A percentile compares a stretch with the other conserved stretches of the same genome.
Evolutionary conservation across 53 echinoderm and acorn worm genomes (phyloP).

Genomic region (Pentamera pediparva): DNA sequence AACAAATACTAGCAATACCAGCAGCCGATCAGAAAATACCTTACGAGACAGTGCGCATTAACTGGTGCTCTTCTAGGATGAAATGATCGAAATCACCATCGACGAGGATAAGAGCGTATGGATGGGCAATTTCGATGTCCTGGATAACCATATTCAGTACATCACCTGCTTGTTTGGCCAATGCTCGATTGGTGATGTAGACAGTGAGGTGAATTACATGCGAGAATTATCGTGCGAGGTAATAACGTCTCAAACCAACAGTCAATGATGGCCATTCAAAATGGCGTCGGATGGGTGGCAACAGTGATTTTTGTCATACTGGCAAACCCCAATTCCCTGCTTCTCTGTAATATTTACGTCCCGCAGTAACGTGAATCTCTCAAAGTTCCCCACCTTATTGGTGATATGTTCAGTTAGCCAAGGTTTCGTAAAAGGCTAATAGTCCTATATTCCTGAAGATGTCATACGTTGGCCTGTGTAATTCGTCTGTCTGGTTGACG

Average conservation of each 20-base stretch:
- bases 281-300: slow-evolving; percentile 4
- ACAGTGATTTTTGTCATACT: background rate
- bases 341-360: background rate
- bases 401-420: background rate
- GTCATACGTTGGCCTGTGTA: background rate
- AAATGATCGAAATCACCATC: background rate
- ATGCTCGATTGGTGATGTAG: background rate
- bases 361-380: slow-evolving; percentile 7
- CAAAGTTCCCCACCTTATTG: background rate
- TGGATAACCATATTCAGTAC: background rate
- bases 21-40: no score
- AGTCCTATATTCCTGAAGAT: background rate
- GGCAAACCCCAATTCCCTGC: slow-evolving; percentile 15
- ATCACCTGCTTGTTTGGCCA: background rate
- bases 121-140: background rate
- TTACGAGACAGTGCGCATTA: no score
- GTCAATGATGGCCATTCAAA: slow-evolving; percentile 11
- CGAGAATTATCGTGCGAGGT: background rate
- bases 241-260: background rate
- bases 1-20: no score
- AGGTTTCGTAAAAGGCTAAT: background rate
- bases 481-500: background rate
- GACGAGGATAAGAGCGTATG: background rate
- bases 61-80: no score
- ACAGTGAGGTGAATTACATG: background rate